Evolutionary conservation across 1,140 invertebrate species (phyloP).

Genomic region (Probaryconus sp.): DNA sequence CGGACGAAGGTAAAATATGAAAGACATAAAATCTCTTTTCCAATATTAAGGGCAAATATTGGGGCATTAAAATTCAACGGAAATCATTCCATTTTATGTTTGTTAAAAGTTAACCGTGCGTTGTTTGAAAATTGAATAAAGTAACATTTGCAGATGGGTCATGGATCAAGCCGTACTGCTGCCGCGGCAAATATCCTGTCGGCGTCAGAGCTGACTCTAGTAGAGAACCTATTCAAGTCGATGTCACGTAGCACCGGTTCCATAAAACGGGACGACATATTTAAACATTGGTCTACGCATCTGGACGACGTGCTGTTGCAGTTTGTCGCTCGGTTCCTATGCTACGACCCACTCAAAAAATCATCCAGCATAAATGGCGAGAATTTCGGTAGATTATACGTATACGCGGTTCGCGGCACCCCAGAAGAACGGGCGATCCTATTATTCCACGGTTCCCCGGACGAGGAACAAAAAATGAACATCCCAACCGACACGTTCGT

Average conservation of each 20-base stretch:
- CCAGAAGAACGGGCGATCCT: slow-evolving; percentile 71
- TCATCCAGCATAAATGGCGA: slow-evolving; percentile 74
- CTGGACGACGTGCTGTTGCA: slow-evolving; percentile 73
- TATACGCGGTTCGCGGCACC: slow-evolving; percentile 73
- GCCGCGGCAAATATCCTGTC: slow-evolving; percentile 74
- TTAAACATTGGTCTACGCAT: slow-evolving; percentile 76
- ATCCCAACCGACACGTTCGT: slow-evolving; percentile 70
- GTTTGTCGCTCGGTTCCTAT: slow-evolving; percentile 74
- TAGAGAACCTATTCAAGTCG: slow-evolving; percentile 76
- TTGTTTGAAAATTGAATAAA: too few species aligned
- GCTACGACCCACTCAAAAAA: slow-evolving; percentile 74
- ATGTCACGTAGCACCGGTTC: slow-evolving; percentile 77
- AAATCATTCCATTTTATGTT: too few species aligned
- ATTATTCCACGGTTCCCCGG: slow-evolving; percentile 70
- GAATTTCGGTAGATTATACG: slow-evolving; percentile 74
- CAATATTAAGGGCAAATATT: too few species aligned
- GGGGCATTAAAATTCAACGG: too few species aligned
- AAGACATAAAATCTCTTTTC: too few species aligned
- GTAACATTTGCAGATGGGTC: slow-evolving; percentile 75
- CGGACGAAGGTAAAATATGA: too few species aligned
- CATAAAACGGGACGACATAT: slow-evolving; percentile 77
- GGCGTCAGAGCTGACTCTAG: slow-evolving; percentile 72
- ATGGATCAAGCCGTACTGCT: slow-evolving; percentile 74
- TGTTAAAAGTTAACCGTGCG: too few species aligned
- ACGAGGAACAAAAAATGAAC: slow-evolving; percentile 72